Percentiles rank a stretch among this genome's conserved stretches.
Evolutionary conservation across 2,797 vertebrate species (phyloP).

Genomic region (Prunella strophiata): DNA sequence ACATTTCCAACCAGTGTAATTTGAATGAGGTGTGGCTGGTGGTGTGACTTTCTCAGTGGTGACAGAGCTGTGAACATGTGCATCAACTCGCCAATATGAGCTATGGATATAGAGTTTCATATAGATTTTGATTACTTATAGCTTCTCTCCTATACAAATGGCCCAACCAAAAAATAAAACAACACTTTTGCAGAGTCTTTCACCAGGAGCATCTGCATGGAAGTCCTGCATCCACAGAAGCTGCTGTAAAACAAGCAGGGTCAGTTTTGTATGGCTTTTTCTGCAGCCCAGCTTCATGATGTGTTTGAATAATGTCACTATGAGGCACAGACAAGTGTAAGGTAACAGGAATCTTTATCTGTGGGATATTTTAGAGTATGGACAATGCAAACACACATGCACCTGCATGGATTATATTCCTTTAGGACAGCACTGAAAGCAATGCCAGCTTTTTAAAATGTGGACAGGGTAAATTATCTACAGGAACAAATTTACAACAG

Average conservation of each 20-base stretch:
- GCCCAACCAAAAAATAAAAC: not conserved
- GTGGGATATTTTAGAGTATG: not conserved
- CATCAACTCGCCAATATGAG: not conserved
- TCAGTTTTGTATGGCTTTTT: not conserved
- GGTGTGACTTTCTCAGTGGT: not conserved
- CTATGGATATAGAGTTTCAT: not conserved
- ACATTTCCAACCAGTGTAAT: not conserved
- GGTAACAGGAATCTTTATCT: not conserved
- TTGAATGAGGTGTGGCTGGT: not conserved
- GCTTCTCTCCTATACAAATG: not conserved
- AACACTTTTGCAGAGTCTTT: not conserved
- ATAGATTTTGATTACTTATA: not conserved
- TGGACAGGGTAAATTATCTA: not conserved
- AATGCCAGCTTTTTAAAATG: not conserved
- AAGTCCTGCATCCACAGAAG: not conserved
- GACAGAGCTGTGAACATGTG: not conserved
- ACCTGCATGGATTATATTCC: not conserved
- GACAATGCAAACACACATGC: not conserved
- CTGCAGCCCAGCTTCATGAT: not conserved
- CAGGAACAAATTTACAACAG: not conserved
- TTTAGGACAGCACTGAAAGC: not conserved
- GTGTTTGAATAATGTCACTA: not conserved
- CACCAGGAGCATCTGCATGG: not conserved
- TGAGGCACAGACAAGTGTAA: not conserved
- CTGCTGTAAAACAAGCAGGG: not conserved